A percentile compares a stretch with the other conserved stretches of the same genome.
These are phyloP conservation scores for Pycnomerus fuliginosus DNA, from an alignment of 2,888 invertebrate genomes.

Conservation along the genomic window DNA sequence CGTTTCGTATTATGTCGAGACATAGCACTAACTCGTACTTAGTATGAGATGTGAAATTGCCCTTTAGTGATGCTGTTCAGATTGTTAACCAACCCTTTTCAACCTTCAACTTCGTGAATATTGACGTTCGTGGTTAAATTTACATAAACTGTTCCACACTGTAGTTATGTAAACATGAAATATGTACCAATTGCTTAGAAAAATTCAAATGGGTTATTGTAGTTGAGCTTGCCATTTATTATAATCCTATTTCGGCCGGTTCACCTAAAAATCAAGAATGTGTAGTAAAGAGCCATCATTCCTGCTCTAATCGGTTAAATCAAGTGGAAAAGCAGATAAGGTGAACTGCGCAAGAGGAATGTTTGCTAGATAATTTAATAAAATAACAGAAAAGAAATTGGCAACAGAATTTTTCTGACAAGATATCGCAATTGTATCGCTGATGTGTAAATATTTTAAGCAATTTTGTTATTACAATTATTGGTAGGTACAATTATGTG, in stretches of 20 bases:
- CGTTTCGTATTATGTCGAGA: slow-evolving; percentile 6
- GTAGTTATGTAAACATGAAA: no score
- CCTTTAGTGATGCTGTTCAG: slow-evolving; percentile 1
- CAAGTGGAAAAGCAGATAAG: slow-evolving; percentile 54
- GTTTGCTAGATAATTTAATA: slow-evolving; percentile 55
- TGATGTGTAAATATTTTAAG: slow-evolving; percentile 37
- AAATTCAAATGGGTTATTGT: no score
- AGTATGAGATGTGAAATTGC: slow-evolving; percentile 11
- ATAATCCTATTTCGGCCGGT: no score
- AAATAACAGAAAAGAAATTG: slow-evolving; percentile 54
- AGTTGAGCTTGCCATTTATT: no score
- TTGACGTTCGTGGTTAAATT: no score
- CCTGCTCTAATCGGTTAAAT: slow-evolving; percentile 34
- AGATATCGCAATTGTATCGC: no score
- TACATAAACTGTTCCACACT: no score
- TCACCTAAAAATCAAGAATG: no score
- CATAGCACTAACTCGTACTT: slow-evolving; percentile 3
- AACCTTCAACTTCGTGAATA: no score
- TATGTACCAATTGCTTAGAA: no score
- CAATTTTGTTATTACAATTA: neutral
- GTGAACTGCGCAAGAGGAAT: slow-evolving; percentile 51
- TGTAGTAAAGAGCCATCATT: no score
- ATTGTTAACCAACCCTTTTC: no score
- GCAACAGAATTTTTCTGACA: slow-evolving; percentile 47
- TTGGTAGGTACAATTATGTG: neutral